Percentiles rank a stretch among this genome's conserved stretches.
Conservation (phyloP, 2,888 invertebrate species). For the Pycnomerus fuliginosus region DNA sequence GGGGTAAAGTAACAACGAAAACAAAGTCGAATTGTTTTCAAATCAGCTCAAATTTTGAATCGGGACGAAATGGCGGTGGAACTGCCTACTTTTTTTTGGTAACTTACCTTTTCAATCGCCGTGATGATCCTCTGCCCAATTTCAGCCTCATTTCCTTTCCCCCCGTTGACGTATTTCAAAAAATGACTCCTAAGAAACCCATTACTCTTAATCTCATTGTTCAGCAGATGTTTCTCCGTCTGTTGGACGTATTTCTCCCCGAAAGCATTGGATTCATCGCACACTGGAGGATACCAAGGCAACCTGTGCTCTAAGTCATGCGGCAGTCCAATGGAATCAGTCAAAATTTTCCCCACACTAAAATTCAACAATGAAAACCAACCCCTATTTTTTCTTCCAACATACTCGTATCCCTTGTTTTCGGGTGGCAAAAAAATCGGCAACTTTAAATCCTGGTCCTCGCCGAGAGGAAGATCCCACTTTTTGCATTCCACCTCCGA, state of each 20-base stretch:
- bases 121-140: conserved; percentile 75
- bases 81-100: no score
- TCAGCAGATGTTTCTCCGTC: conserved; percentile 39
- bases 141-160: conserved; percentile 63
- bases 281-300: conserved; percentile 77
- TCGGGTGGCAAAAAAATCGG: conserved; percentile 73
- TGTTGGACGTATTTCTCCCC: conserved; percentile 48
- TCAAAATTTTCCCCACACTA: conserved; percentile 58
- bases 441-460: conserved; percentile 58
- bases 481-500: conserved; percentile 55
- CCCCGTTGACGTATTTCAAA: conserved; percentile 48
- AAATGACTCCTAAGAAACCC: conserved; percentile 43
- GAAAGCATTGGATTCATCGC: conserved; percentile 52
- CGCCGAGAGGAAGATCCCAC: conserved; percentile 50
- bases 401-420: conserved; percentile 74
- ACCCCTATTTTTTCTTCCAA: background rate
- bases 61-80: no score
- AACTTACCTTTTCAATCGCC: conserved; percentile 64
- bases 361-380: conserved; percentile 11
- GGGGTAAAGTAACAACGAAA: no score
- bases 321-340: conserved; percentile 64
- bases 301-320: conserved; percentile 64
- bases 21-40: no score
- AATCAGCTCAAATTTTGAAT: no score
- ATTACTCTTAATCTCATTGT: conserved; percentile 38